Conservation (phyloP, 2,113 vertebrate genomes). For the Gallinago media region DNA sequence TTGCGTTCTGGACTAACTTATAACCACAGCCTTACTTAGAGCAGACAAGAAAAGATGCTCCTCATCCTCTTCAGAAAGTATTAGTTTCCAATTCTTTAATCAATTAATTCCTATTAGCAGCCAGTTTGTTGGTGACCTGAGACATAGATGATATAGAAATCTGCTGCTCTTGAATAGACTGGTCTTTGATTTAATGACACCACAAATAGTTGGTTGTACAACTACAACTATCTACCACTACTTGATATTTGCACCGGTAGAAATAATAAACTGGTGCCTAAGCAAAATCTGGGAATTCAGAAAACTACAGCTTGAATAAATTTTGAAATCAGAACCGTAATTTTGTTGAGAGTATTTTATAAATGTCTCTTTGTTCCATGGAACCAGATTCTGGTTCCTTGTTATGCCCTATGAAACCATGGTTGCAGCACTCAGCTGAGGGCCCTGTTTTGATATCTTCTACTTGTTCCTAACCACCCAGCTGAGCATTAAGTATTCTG, state of each 20-base stretch:
- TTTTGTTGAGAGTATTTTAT: background rate
- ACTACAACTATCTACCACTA: background rate
- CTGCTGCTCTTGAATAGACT: background rate
- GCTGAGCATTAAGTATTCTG: background rate
- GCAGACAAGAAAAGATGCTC: background rate
- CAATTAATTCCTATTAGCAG: background rate
- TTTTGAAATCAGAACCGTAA: background rate
- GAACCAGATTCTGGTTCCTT: background rate
- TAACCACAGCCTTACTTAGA: background rate
- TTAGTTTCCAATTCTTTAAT: background rate
- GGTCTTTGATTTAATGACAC: background rate
- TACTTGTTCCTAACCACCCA: background rate
- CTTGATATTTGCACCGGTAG: background rate
- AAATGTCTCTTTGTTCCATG: background rate
- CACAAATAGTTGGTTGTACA: background rate
- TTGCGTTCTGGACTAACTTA: background rate
- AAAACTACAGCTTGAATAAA: background rate
- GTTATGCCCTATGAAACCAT: background rate
- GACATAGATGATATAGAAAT: background rate
- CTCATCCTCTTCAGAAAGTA: background rate
- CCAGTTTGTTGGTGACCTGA: background rate
- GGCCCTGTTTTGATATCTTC: background rate
- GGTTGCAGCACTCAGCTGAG: background rate
- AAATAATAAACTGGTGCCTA: background rate
- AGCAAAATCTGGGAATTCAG: background rate